A percentile compares a stretch with the other conserved stretches of the same genome.
Conservation (phyloP, 2,888 invertebrate species). For the Dione juno region DNA sequence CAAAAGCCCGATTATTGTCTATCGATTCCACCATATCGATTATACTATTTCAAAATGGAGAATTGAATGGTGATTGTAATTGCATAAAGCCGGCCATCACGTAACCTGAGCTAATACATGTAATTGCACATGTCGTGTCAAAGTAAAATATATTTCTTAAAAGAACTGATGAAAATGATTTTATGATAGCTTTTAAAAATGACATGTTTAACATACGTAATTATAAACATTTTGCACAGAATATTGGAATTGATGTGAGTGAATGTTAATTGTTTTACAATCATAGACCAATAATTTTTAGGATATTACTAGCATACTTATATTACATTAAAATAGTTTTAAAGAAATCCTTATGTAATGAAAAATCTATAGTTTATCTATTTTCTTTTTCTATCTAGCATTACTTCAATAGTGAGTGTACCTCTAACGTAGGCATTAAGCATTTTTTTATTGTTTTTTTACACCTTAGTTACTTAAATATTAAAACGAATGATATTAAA, state of each 20-base stretch:
- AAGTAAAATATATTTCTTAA: constrained; percentile 69
- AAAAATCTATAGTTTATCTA: no score
- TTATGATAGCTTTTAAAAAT: constrained; percentile 65
- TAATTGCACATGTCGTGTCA: constrained; percentile 64
- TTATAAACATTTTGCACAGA: constrained; percentile 7
- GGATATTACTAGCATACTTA: background rate
- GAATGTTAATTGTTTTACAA: constrained; percentile 3
- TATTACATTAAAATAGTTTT: no score
- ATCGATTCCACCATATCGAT: no score
- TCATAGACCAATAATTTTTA: background rate
- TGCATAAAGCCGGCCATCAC: constrained; percentile 37
- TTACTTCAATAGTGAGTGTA: no score
- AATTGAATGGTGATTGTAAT: background rate
- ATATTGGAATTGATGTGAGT: constrained; percentile 12
- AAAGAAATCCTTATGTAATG: no score
- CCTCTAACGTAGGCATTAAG: no score
- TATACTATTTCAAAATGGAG: no score
- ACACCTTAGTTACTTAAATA: background rate
- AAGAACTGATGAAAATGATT: constrained; percentile 59
- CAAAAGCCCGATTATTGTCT: no score
- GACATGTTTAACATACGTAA: constrained; percentile 49
- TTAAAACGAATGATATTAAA: background rate
- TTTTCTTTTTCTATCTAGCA: no score
- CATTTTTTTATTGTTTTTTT: no score
- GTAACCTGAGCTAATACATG: constrained; percentile 61